A percentile compares a stretch with the other conserved stretches of the same genome.
Conservation (phyloP, 2,113 vertebrate species). For the Misgurnus anguillicaudatus region DNA sequence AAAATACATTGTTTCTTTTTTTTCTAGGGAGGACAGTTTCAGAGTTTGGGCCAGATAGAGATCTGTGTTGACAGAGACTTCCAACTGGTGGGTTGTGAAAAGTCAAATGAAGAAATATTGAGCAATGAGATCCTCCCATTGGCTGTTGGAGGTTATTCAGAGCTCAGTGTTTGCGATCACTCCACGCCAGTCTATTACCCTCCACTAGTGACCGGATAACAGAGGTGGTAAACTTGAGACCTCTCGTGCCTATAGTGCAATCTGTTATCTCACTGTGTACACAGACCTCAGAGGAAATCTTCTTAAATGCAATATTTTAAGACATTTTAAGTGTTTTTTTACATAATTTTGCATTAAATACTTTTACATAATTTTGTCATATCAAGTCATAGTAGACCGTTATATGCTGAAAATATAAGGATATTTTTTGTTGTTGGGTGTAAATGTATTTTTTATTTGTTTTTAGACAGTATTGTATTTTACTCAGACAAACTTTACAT, state of each 20-base stretch:
- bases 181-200: constrained; percentile 56
- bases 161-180: constrained; percentile 51
- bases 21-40: constrained; percentile 46
- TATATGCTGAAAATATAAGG: no score
- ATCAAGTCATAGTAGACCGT: no score
- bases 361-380: neutral
- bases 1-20: neutral
- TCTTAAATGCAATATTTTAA: neutral
- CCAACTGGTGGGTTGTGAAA: constrained; percentile 53
- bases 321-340: neutral
- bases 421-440: no score
- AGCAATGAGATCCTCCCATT: neutral
- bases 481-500: no score
- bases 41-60: constrained; percentile 62
- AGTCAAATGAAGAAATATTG: neutral
- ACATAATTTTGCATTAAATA: neutral
- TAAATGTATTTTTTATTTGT: no score
- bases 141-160: neutral
- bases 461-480: no score
- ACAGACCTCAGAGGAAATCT: neutral
- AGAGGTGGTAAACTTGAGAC: neutral
- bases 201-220: neutral
- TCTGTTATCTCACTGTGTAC: neutral
- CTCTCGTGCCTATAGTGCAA: neutral
- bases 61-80: constrained; percentile 59